Conservation (phyloP, 2,113 vertebrate genomes). For the Prunella fulvescens region DNA sequence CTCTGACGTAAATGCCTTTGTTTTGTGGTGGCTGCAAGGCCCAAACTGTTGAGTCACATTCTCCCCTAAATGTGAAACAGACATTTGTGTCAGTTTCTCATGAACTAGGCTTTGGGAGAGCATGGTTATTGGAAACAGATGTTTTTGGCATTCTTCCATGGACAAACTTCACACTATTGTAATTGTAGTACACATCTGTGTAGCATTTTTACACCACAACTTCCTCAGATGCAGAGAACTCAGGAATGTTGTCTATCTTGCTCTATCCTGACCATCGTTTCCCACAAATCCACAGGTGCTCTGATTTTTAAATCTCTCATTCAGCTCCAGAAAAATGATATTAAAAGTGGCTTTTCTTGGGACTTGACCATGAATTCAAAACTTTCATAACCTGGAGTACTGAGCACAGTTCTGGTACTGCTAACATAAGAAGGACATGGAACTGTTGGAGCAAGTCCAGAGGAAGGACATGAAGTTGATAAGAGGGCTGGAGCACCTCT, state of each 20-base stretch:
- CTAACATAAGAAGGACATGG: background rate
- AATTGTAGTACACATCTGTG: background rate
- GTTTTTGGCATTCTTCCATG: background rate
- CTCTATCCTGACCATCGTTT: background rate
- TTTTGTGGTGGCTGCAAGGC: background rate
- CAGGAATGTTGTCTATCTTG: background rate
- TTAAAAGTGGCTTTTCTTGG: background rate
- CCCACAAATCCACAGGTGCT: background rate
- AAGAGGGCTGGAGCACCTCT: background rate
- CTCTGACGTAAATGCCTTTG: slow-evolving; percentile 1
- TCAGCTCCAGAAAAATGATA: background rate
- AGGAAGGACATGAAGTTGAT: background rate
- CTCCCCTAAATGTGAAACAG: background rate
- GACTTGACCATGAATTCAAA: background rate
- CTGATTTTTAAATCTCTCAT: background rate
- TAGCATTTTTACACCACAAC: background rate
- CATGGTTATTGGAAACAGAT: background rate
- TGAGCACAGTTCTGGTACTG: background rate
- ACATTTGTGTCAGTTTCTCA: background rate
- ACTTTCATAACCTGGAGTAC: background rate
- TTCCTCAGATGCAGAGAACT: background rate
- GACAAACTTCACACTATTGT: background rate
- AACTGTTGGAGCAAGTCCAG: background rate
- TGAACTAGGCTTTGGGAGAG: background rate
- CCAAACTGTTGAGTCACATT: background rate